Evolutionary conservation across 2,113 vertebrate species (phyloP).

Genomic region (Serilophus lunatus): DNA sequence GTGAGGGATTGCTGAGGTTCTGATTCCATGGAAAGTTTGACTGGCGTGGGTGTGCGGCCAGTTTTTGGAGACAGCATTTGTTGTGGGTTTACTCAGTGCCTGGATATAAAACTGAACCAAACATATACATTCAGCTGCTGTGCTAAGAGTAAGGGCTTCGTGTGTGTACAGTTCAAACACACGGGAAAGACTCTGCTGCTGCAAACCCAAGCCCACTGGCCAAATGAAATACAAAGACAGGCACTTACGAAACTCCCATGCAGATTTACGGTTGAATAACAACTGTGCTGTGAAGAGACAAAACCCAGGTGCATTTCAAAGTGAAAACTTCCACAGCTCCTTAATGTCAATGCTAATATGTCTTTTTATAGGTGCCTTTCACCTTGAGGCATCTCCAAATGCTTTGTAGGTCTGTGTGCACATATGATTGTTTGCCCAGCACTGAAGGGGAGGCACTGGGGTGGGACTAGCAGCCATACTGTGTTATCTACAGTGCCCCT

Average conservation of each 20-base stretch:
- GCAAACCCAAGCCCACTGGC: neutral
- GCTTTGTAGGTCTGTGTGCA: neutral
- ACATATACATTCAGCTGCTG: neutral
- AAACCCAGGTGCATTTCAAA: neutral
- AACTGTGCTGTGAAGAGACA: neutral
- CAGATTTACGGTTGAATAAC: neutral
- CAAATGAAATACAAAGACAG: neutral
- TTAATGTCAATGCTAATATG: neutral
- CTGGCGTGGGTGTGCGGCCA: neutral
- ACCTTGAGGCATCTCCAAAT: neutral
- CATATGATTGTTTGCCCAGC: neutral
- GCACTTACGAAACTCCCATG: neutral
- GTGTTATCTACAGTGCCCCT: neutral
- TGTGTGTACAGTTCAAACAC: neutral
- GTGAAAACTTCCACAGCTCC: neutral
- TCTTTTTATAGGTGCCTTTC: neutral
- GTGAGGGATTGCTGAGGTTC: constrained; percentile 14
- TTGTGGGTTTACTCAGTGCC: neutral
- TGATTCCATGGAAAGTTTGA: constrained; percentile 58
- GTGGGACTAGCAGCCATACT: neutral
- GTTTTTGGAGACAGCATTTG: neutral
- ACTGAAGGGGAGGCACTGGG: neutral
- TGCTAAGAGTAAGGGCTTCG: neutral
- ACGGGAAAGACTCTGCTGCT: neutral
- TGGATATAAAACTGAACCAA: neutral